Base-by-base conservation (phyloP, 1,140 invertebrate genomes). In the Calephelis virginiensis region DNA sequence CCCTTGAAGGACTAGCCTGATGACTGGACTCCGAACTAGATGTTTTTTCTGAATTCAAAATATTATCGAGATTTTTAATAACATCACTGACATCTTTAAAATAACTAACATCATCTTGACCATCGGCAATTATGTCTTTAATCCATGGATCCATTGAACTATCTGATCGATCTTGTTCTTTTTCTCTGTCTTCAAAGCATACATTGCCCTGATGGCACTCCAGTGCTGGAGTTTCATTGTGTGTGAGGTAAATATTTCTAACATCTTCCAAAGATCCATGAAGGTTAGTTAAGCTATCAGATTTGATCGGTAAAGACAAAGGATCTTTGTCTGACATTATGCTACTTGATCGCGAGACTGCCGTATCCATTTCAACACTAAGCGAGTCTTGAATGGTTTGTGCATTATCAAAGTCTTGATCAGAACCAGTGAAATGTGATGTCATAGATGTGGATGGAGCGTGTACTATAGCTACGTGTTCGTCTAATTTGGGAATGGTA, bases 1-100 rank as follows among this genome's bases (percentile, higher is more conserved):
- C 89, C 64, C 89, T 79, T 3, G 86, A 91, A 3, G 93, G 92
- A 73, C 92, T 93, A 11, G 92, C 90, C 68, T 93, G 92, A 63
- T 92, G 89, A 71, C 92, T 93, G 6, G 93, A 93, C 70, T 93
- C 92, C 0, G 93, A 93, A 64, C 93, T 93, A 6, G 93, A 93
- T 6, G 92, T 93, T 70, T 93, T 93, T 71, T 94, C 93, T 8
- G 92, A 91, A 59, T 93, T 94, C 14, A 94, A 80, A 72, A 93
- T 93, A 75, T 93, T 93, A 84, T 94, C 94, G 59, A 94, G 86
- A 84, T 94, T 93, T 80, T 92, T 93, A 43, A 94, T 94, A n/a
- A 94, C 93, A 73, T 94, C 93, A 47, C 93, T 94, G 50, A 94
- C 92, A 67, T 93, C 92, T 77, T 90, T 91, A 46, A 93, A 93